Evolutionary conservation across 2,888 invertebrate species (phyloP).

Genomic region (Drosophila quinaria): DNA sequence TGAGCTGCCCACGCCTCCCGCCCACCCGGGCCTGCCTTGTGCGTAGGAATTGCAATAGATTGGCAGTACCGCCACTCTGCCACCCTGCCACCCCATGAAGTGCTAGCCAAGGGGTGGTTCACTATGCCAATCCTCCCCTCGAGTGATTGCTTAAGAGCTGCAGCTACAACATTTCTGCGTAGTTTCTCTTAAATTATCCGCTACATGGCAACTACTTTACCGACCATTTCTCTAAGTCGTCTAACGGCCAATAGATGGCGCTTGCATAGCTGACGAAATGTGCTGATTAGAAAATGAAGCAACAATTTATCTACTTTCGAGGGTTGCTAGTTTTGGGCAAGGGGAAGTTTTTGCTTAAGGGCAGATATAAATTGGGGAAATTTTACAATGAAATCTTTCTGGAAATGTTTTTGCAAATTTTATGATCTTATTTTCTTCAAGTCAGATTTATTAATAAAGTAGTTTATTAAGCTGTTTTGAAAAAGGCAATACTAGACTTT

Average conservation of each 20-base stretch:
- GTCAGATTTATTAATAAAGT: not conserved
- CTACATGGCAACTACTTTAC: slow-evolving; percentile 62
- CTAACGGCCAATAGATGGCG: slow-evolving; percentile 72
- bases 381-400: not conserved
- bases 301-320: not conserved
- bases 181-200: slow-evolving; percentile 78
- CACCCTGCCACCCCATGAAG: slow-evolving; percentile 3
- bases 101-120: slow-evolving; percentile 5
- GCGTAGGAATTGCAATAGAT: slow-evolving; percentile 45
- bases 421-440: too few relatives aligned
- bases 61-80: slow-evolving; percentile 49
- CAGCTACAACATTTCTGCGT: slow-evolving; percentile 37
- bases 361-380: not conserved
- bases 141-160: slow-evolving; percentile 45
- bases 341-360: not conserved
- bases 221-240: slow-evolving; percentile 51
- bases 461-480: too few relatives aligned
- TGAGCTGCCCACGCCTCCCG: slow-evolving; percentile 57
- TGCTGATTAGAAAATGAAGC: slow-evolving; percentile 17
- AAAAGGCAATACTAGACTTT: too few relatives aligned
- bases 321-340: slow-evolving; percentile 14
- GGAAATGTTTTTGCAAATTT: not conserved
- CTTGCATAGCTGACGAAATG: slow-evolving; percentile 14
- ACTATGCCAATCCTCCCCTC: slow-evolving; percentile 40
- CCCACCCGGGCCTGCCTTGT: slow-evolving; percentile 1